Evolutionary conservation across 2,888 invertebrate species (phyloP).

Genomic region (Cephonodes hylas): DNA sequence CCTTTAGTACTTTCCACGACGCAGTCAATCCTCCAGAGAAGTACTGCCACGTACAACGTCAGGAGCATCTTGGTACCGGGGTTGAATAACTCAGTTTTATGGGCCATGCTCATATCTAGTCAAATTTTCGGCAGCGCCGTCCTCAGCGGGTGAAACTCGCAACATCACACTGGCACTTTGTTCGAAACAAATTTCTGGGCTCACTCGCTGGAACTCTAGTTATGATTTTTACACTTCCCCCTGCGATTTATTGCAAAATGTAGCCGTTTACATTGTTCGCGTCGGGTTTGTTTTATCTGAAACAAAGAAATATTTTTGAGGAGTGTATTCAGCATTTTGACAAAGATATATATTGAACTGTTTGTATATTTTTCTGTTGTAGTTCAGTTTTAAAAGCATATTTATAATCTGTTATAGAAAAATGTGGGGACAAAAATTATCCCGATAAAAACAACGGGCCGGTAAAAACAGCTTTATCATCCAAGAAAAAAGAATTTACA

Average conservation of each 20-base stretch:
- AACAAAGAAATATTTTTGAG: constrained; percentile 39
- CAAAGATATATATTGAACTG: no score
- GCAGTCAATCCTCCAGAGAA: constrained; percentile 72
- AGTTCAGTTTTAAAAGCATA: no score
- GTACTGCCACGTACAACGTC: constrained; percentile 60
- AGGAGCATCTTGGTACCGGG: constrained; percentile 67
- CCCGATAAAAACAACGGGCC: no score
- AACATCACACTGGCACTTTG: constrained; percentile 69
- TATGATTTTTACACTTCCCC: constrained; percentile 38
- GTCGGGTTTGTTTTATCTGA: constrained; percentile 36
- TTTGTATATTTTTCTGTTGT: no score
- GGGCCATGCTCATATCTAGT: constrained; percentile 63
- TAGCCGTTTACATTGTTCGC: constrained; percentile 10
- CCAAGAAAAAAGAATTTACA: no score
- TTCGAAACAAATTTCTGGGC: constrained; percentile 43
- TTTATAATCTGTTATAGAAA: no score
- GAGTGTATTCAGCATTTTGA: no score
- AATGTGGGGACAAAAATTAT: no score
- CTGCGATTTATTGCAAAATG: constrained; percentile 30
- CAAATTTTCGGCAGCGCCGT: constrained; percentile 61
- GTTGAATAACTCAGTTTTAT: constrained; percentile 59
- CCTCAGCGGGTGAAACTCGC: constrained; percentile 52
- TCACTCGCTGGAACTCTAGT: constrained; percentile 42
- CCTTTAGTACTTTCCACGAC: constrained; percentile 75
- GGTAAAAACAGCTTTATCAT: no score